Evolutionary conservation across 2,888 invertebrate species (phyloP).

Genomic region (Suillia variegata): DNA sequence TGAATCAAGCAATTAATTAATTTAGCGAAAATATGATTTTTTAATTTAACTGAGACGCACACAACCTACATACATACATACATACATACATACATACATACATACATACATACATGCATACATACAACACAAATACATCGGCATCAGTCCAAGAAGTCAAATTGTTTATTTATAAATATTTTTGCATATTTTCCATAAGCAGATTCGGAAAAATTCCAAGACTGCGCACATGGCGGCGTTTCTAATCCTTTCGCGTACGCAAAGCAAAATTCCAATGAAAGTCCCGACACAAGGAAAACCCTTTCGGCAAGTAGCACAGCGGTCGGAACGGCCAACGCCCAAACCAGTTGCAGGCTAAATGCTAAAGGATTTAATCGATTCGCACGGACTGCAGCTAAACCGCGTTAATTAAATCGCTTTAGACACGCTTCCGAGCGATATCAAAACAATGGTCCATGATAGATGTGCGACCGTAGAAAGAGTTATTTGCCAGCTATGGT

Average conservation of each 20-base stretch:
- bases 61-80: too few relatives aligned
- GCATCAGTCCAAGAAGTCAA: constrained; percentile 30
- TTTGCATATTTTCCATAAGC: constrained; percentile 15
- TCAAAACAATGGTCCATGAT: not conserved
- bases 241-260: constrained; percentile 49
- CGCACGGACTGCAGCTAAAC: constrained; percentile 28
- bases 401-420: constrained; percentile 53
- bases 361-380: constrained; percentile 35
- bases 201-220: constrained; percentile 14
- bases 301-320: constrained; percentile 38
- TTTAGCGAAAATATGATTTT: too few relatives aligned
- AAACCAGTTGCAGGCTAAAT: not conserved
- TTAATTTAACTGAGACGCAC: too few relatives aligned
- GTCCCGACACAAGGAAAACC: constrained; percentile 16
- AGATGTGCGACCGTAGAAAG: not conserved
- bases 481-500: too few relatives aligned
- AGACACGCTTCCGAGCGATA: constrained; percentile 39
- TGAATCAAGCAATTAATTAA: too few relatives aligned
- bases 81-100: too few relatives aligned
- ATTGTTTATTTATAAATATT: constrained; percentile 47
- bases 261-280: too few relatives aligned
- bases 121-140: not conserved
- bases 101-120: too few relatives aligned
- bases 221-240: constrained; percentile 21
- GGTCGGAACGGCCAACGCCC: constrained; percentile 38